Evolutionary conservation across 2,797 vertebrate species (phyloP).

Genomic region (Lepilemur ruficaudatus): DNA sequence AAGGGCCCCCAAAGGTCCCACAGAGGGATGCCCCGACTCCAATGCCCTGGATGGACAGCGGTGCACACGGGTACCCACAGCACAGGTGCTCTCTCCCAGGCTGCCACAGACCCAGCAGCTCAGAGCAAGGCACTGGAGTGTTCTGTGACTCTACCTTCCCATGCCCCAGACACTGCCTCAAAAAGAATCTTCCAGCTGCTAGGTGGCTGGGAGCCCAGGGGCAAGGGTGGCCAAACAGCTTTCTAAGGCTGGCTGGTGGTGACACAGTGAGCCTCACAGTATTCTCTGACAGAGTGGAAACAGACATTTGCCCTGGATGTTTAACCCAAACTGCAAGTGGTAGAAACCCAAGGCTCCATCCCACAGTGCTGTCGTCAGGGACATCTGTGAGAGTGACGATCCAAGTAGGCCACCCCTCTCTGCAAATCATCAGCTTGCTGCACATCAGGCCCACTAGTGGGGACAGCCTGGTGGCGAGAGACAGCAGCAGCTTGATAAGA

Average conservation of each 20-base stretch:
- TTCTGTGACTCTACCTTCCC: neutral
- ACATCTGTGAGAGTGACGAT: neutral
- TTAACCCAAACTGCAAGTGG: neutral
- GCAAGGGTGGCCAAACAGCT: neutral
- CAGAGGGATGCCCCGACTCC: neutral
- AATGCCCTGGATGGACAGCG: neutral
- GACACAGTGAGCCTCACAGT: neutral
- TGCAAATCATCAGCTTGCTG: neutral
- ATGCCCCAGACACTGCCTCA: neutral
- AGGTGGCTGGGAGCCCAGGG: neutral
- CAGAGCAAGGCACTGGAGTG: accelerated
- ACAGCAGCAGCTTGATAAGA: neutral
- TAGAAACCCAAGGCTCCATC: neutral
- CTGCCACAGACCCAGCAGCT: neutral
- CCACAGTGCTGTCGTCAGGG: neutral
- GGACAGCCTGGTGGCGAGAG: neutral
- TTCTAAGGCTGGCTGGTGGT: neutral
- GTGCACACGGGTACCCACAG: accelerated
- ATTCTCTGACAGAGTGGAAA: neutral
- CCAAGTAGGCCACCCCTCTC: neutral
- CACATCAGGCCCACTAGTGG: neutral
- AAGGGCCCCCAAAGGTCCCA: neutral
- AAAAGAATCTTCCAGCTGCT: neutral
- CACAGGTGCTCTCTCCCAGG: neutral
- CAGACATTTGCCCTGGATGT: neutral